Base-by-base conservation (phyloP, 2,797 vertebrate genomes). In the Myotis findleyi region DNA sequence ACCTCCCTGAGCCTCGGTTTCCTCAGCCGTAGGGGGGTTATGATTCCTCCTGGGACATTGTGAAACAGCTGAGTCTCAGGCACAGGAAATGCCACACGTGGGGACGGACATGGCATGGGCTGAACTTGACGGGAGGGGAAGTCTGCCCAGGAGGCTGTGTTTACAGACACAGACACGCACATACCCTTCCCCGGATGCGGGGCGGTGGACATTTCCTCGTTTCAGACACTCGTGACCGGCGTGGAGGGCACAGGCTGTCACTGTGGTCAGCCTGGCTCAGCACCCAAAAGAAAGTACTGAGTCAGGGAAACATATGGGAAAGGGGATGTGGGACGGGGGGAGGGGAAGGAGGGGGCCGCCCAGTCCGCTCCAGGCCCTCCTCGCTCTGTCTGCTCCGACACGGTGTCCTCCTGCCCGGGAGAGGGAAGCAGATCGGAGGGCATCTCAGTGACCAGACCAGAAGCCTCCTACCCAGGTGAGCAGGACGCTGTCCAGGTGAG, bases 271-370 rank as follows among this genome's bases (percentile, higher is more conserved):
- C 72, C 69, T 68, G 84, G 88, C 86, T 96, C 87, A 71, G 87
- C 83, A 49, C 79, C 25, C 30, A 13, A 6, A 41, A 81, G 13
- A 92, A 95, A 95, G 91, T 77, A 51, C 20, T 25, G 30, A 92
- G 84, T 97, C 95, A 96, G 96, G 94, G 17, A 44, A 91, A 87
- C 66, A 36, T 17, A 30, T 21, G 55, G 75, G 82, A 97, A 97
- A 96, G 94, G 91, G 97, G 97, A 96, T 96, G 96, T 96, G 83
- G 89, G 80, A 30, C 0, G 5, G 6, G 8, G 53, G 71, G 8
- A 20, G 59, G 33, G 44, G 13, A 47, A 47, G 36, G 41, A 64
- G 77, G 62, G 36, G 69, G 75, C 9, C 2, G 14, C 49, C 55
- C 38, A 41, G 88, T n/a, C 69, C 1, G 8, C 64, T 64, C 90